Conservation (phyloP, 2,888 invertebrate species). For the Beris chalybata region DNA sequence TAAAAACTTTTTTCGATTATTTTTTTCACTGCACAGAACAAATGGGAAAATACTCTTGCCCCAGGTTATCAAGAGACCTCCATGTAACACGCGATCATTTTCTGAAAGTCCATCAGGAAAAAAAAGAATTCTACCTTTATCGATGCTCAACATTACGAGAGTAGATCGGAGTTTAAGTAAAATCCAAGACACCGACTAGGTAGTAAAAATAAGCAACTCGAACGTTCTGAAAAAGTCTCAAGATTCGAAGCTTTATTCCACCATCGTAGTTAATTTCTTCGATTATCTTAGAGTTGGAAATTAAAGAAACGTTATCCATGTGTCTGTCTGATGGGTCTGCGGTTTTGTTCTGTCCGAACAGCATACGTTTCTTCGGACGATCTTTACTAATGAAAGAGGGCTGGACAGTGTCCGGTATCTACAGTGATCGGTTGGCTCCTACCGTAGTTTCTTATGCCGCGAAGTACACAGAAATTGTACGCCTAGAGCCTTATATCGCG, state of each 20-base stretch:
- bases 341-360: neutral
- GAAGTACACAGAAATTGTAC: neutral
- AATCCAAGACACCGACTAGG: neutral
- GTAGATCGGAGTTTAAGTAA: too few relatives aligned
- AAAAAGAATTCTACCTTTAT: too few relatives aligned
- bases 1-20: too few relatives aligned
- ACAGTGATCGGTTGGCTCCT: neutral
- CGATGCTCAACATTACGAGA: too few relatives aligned
- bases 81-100: slow-evolving; percentile 9
- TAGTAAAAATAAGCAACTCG: neutral
- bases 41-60: too few relatives aligned
- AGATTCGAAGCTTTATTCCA: too few relatives aligned
- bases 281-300: neutral
- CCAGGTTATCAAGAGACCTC: neutral
- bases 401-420: neutral
- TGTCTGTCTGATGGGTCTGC: too few relatives aligned
- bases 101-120: neutral
- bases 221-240: too few relatives aligned
- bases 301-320: neutral
- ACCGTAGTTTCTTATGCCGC: neutral
- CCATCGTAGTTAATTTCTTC: neutral
- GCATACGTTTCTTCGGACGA: neutral
- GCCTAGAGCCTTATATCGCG: neutral
- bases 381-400: neutral
- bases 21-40: too few relatives aligned